Evolutionary conservation across 2,797 vertebrate species (phyloP), one percentile per base, ranked within the genome.

Genomic region (Sebastiscus tertius): DNA sequence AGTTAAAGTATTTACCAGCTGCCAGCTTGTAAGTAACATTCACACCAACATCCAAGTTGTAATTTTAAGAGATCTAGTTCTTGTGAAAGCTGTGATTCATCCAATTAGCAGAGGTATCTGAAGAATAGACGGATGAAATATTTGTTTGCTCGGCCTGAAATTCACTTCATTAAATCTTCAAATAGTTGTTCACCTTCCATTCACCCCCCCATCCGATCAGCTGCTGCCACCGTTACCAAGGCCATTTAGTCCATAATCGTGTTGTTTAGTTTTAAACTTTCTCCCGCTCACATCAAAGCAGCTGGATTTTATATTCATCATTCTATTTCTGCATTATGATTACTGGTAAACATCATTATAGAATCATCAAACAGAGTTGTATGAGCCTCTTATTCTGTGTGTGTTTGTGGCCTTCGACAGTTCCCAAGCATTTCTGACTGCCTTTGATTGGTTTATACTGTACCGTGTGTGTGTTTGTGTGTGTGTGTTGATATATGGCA

Each of bases 261-360:
- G 14, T 54, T 65, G 61, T 63, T 72, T 33, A 6, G 58, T 61
- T 55, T 63, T 5, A 34, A 75, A 66, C 18, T 33, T 64, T 69
- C 26, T 74, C 24, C 62, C 46, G 58, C 22, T 39, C 26, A 70
- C 75, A 75, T 81, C 80, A 80, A 73, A 80, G 77, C 65, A 8
- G 65, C 61, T 29, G 54, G 55, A 80, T 74, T 60, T 26, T 67
- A 60, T 59, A 49, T 56, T 58, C 22, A 56, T 34, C 11, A 24
- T 14, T 83, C 20, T 33, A 26, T 79, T 65, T 67, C 34, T 67
- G 52, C 11, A 3, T 14, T 8, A 4, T 65, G 52, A 69, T 79
- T 54, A 29, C 20, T 16, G 34, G 59, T 77, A 80, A 84, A 84
- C 82, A 80, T 84, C 71, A 67, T 78, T 75, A 85, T 3, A 22